Conservation (phyloP, 2,797 vertebrate species). For the Tragelaphus eurycerus region DNA sequence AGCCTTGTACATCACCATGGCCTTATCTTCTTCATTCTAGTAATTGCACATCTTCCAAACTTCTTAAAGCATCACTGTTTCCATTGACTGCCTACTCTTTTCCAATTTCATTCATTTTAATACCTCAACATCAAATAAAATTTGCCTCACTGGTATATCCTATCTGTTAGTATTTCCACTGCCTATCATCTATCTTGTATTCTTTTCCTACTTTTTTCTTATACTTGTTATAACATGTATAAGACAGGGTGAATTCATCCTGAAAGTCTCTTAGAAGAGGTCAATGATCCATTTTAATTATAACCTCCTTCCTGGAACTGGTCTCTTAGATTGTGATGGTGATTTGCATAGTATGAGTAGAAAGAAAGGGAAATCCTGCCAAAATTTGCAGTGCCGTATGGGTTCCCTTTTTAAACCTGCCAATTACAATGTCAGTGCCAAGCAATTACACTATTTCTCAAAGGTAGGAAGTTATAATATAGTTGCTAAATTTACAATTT, state of each 20-base stretch:
- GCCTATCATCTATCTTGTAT: not conserved
- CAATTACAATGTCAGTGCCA: not conserved
- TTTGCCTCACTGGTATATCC: not conserved
- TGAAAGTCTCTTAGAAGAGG: not conserved
- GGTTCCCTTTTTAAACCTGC: not conserved
- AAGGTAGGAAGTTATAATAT: not conserved
- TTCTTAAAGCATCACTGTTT: not conserved
- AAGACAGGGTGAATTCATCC: not conserved
- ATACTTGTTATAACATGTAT: not conserved
- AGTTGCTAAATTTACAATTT: constrained; percentile 1
- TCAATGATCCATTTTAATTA: not conserved
- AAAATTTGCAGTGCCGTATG: not conserved
- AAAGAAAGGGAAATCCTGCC: not conserved
- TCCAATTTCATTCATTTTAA: not conserved
- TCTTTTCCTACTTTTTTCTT: not conserved
- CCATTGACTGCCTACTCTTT: not conserved
- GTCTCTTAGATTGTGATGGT: not conserved
- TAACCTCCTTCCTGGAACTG: constrained; percentile 12
- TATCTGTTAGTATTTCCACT: not conserved
- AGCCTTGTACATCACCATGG: not conserved
- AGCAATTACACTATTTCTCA: constrained; percentile 39
- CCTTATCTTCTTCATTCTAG: not conserved
- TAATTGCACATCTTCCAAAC: not conserved
- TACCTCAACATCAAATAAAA: not conserved
- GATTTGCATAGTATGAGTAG: not conserved